Evolutionary conservation across 2,888 invertebrate genomes (phyloP), one percentile per base, ranked within the genome.

Genomic region (Lycophotia porphyrea): DNA sequence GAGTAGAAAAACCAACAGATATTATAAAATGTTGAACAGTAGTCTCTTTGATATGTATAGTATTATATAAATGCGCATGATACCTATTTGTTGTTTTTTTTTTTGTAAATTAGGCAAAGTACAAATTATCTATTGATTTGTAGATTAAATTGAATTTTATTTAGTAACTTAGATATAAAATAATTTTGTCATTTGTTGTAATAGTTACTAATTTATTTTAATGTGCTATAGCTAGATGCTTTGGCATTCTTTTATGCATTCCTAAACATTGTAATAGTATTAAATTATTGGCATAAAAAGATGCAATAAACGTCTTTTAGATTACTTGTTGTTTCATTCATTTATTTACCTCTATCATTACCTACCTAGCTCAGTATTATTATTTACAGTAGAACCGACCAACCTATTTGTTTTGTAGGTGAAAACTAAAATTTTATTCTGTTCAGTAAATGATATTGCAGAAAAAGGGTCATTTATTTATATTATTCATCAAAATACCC

Each of bases 231-330:
- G 55, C 34, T 60, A 70, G 31, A 42, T 44, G n/a, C 0, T 18
- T 39, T 66, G 44, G n/a, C 36, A 74, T 82, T 63, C 3, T 3
- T 55, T 60, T 74, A 60, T n/a, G 49, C 69, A 75, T 42, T 52
- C 42, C 47, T 34, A 71, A 74, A 34, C 15, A 64, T 42, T 77
- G 68, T 87, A 79, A 76, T 49, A 77, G 69, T 64, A 76, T 70
- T 71, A 69, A 72, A 81, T 73, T 80, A 74, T 81, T 74, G 60
- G 76, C 83, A 84, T 87, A 81, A 65, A 72, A 84, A 74, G 81
- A 84, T 85, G 85, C 87, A 91, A 90, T 91, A 91, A 90, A 91
- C 61, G 81, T 84, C 84, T 80, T 86, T 87, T 73, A 85, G 80
- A 87, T 69, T 80, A 71, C 11, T 27, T 39, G 72, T 81, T 78